These are phyloP conservation scores for Pristionchus maxplancki DNA, from an alignment of 2,888 invertebrate species.

Conservation along the genomic window DNA sequence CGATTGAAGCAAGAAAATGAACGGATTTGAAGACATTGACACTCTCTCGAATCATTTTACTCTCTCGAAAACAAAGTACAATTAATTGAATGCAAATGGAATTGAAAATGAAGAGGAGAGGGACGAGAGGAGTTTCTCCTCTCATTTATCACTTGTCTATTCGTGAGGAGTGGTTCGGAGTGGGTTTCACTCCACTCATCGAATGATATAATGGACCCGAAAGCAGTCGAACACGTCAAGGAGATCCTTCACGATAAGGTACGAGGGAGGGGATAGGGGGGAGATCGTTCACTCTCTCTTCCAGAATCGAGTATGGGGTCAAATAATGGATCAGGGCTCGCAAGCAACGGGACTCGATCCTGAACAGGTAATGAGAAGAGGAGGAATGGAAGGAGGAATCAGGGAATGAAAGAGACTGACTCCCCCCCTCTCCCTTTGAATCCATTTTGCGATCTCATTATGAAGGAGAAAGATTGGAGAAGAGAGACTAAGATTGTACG, in stretches of 20 bases:
- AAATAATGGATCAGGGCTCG: constrained; percentile 2
- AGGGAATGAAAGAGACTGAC: not conserved
- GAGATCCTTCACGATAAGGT: constrained; percentile 40
- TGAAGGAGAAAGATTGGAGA: constrained; percentile 23
- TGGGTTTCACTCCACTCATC: constrained; percentile 16
- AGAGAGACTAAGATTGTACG: not conserved
- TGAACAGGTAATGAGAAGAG: constrained; percentile 33
- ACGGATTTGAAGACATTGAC: not conserved
- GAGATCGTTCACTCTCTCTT: not conserved
- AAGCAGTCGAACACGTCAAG: constrained; percentile 43
- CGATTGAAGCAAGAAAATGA: not conserved
- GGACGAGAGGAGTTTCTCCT: not conserved
- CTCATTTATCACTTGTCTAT: constrained; percentile 36
- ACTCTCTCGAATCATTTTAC: not conserved
- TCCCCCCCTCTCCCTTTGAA: not conserved
- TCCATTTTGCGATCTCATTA: constrained; percentile 25
- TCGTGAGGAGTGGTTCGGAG: not conserved
- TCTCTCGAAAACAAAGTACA: not conserved
- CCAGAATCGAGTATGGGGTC: constrained; percentile 33
- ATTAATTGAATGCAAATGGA: not conserved
- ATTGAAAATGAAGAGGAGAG: not conserved
- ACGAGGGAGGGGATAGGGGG: not conserved
- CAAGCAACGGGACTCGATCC: constrained; percentile 1
- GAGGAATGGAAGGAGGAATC: not conserved
- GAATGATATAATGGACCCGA: constrained; percentile 39